phyloP scores from a whole-genome alignment of 2,797 vertebrate genomes.

The Myotis vivesi region DNA sequence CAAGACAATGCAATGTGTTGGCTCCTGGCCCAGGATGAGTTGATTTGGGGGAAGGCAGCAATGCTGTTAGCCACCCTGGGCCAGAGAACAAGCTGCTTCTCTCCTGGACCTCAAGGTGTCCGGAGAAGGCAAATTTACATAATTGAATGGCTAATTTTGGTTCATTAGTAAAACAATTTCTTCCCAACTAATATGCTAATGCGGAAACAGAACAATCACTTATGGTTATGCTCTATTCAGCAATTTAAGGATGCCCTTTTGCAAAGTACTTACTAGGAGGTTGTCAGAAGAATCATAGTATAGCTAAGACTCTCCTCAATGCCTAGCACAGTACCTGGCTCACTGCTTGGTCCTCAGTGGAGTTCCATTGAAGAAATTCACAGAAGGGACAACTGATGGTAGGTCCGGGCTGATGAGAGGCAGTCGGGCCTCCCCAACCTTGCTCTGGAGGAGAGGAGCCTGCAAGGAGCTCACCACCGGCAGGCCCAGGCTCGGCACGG shows the following conservation, averaged over 20 bases:
- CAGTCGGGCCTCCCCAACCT: background rate
- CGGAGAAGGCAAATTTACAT: background rate
- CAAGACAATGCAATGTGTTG: background rate
- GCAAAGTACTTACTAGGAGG: background rate
- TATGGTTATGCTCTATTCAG: background rate
- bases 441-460: background rate
- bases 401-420: background rate
- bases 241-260: background rate
- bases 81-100: background rate
- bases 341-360: background rate
- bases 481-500: background rate
- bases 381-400: background rate
- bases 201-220: background rate
- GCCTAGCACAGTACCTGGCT: background rate
- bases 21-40: background rate
- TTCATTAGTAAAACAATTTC: background rate
- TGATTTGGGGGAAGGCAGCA: background rate
- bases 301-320: background rate
- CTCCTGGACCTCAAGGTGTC: background rate
- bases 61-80: fast-evolving
- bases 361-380: background rate
- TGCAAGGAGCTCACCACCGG: background rate
- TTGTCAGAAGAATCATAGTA: background rate
- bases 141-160: background rate
- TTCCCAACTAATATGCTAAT: constrained; percentile 1